Evolutionary conservation across 2,888 invertebrate genomes (phyloP).

Genomic region (Linnaemya tessellans): DNA sequence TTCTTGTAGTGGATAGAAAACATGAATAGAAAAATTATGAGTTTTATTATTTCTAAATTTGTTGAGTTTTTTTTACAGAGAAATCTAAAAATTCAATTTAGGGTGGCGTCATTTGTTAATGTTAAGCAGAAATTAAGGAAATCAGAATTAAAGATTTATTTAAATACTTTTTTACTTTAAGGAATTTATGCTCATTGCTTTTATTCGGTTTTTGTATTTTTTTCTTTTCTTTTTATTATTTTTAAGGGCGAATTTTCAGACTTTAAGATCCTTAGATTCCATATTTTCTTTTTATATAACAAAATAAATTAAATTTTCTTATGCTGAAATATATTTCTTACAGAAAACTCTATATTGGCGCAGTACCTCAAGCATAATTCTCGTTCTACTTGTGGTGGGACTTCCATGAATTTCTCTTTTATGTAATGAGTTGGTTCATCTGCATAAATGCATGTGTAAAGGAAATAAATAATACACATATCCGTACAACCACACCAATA

Average conservation of each 20-base stretch:
- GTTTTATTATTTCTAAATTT: conserved; percentile 11
- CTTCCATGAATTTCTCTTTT: not conserved
- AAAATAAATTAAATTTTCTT: too few relatives aligned
- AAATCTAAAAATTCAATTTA: not conserved
- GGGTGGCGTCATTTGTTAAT: not conserved
- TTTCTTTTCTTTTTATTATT: too few relatives aligned
- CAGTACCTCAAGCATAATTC: not conserved
- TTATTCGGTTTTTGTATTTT: too few relatives aligned
- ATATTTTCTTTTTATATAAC: too few relatives aligned
- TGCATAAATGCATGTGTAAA: not conserved
- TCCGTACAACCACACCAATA: not conserved
- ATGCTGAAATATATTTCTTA: too few relatives aligned
- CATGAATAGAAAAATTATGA: conserved; percentile 44
- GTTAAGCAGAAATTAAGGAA: not conserved
- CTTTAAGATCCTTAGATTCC: too few relatives aligned
- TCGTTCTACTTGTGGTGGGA: not conserved
- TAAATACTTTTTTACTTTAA: not conserved
- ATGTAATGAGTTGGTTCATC: not conserved
- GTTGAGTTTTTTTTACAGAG: not conserved
- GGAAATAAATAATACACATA: not conserved
- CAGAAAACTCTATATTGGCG: too few relatives aligned
- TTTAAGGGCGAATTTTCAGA: too few relatives aligned
- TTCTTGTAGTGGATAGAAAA: not conserved
- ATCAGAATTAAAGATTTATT: not conserved
- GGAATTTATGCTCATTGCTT: not conserved